These are phyloP conservation scores for Hesperophylax magnus DNA, from an alignment of 1,140 invertebrate genomes.

Conservation along the genomic window DNA sequence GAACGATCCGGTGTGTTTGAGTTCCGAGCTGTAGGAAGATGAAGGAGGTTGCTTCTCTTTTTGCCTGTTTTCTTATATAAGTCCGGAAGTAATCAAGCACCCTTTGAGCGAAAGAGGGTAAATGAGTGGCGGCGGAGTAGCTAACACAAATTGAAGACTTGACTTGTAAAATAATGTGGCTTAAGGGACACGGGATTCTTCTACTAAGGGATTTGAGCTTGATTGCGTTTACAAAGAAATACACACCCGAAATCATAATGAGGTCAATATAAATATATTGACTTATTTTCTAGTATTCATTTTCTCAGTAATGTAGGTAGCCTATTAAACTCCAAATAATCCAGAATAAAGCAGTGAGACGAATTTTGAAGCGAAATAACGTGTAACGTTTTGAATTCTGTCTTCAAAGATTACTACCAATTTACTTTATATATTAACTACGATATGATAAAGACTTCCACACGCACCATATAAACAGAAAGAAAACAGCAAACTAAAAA, in stretches of 20 bases:
- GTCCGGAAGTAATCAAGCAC: constrained; percentile 58
- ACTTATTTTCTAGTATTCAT: too few relatives aligned
- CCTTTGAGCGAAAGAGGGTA: constrained; percentile 54
- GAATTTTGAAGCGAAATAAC: too few relatives aligned
- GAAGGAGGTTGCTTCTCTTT: constrained; percentile 41
- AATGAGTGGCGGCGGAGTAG: constrained; percentile 51
- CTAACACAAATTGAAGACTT: constrained; percentile 54
- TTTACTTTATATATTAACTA: too few relatives aligned
- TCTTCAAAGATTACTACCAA: too few relatives aligned
- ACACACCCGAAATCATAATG: too few relatives aligned
- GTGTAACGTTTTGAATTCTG: too few relatives aligned
- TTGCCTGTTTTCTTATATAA: constrained; percentile 57
- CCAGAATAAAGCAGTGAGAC: too few relatives aligned
- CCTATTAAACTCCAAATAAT: too few relatives aligned
- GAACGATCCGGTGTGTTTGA: constrained; percentile 40
- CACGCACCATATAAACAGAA: too few relatives aligned
- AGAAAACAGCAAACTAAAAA: too few relatives aligned
- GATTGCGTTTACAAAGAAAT: constrained; percentile 11
- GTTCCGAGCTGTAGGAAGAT: constrained; percentile 22
- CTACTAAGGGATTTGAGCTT: constrained; percentile 7
- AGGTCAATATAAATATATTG: not conserved
- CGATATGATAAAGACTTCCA: too few relatives aligned
- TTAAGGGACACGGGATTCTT: constrained; percentile 47
- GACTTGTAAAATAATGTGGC: constrained; percentile 51
- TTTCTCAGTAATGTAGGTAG: too few relatives aligned